Evolutionary conservation across 2,888 invertebrate species (phyloP).

Genomic region (Beris chalybata): DNA sequence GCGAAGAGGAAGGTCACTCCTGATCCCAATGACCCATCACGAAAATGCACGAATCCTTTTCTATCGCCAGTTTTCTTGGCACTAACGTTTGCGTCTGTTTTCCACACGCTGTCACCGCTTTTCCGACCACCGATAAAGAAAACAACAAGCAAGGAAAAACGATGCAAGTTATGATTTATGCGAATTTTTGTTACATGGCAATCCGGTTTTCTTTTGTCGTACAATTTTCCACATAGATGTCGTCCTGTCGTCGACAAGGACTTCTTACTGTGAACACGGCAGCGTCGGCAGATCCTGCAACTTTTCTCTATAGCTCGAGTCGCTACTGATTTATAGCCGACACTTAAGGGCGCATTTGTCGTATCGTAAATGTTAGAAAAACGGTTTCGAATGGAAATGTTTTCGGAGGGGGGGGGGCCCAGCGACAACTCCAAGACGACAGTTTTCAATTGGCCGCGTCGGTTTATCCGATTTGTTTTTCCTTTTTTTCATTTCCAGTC

Average conservation of each 20-base stretch:
- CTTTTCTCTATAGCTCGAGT: neutral
- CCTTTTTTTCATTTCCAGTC: no score
- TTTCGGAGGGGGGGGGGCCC: no score
- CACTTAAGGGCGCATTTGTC: constrained; percentile 24
- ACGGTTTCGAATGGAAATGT: neutral
- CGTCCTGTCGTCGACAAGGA: neutral
- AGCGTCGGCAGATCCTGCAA: no score
- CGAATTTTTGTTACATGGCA: neutral
- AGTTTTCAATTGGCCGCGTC: no score
- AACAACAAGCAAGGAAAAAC: no score
- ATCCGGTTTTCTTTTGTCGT: neutral
- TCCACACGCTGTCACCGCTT: no score
- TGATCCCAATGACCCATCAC: neutral
- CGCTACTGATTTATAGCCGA: constrained; percentile 31
- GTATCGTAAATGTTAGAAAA: neutral
- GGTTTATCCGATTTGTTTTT: no score
- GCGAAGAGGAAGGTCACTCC: constrained; percentile 17
- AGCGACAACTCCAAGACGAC: no score
- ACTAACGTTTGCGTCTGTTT: no score
- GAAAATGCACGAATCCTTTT: no score
- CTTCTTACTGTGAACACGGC: neutral
- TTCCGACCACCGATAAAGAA: no score
- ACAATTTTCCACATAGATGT: neutral
- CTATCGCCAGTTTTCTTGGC: no score
- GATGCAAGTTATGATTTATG: neutral